Conservation (phyloP, 2,797 vertebrate species). For the Poecilia velifera region DNA sequence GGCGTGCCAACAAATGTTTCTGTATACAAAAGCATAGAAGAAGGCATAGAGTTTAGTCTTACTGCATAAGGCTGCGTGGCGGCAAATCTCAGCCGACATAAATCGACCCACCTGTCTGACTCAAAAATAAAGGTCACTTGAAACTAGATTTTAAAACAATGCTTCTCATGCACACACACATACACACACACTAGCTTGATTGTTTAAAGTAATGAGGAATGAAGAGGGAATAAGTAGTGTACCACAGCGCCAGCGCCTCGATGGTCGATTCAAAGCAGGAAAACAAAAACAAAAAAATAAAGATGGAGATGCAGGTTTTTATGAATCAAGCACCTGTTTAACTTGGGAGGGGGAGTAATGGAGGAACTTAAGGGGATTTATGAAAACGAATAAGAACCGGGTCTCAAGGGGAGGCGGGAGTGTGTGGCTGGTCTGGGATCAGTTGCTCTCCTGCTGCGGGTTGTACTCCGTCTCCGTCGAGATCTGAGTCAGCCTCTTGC, state of each 20-base stretch:
- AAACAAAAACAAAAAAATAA: slow-evolving; percentile 19
- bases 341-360: slow-evolving; percentile 11
- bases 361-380: slow-evolving; percentile 6
- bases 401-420: slow-evolving; percentile 26
- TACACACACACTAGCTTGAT: slow-evolving; percentile 11
- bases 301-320: slow-evolving; percentile 10
- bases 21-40: slow-evolving; percentile 17
- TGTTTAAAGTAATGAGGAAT: slow-evolving; percentile 6
- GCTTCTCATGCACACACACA: slow-evolving; percentile 15
- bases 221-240: slow-evolving; percentile 4
- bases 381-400: slow-evolving; percentile 36
- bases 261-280: slow-evolving; percentile 35
- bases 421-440: slow-evolving; percentile 47
- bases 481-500: slow-evolving; percentile 93
- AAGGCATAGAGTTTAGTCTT: slow-evolving; percentile 61
- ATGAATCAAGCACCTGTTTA: slow-evolving; percentile 10
- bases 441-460: slow-evolving; percentile 80
- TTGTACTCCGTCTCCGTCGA: slow-evolving; percentile 95
- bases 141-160: slow-evolving; percentile 33
- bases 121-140: slow-evolving; percentile 61
- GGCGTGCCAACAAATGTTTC: not conserved
- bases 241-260: slow-evolving; percentile 70
- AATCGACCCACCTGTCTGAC: slow-evolving; percentile 1
- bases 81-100: slow-evolving; percentile 35
- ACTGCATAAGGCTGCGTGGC: slow-evolving; percentile 62